These are phyloP conservation scores for Sinella curviseta DNA, from an alignment of 1,140 invertebrate species.

Conservation along the genomic window DNA sequence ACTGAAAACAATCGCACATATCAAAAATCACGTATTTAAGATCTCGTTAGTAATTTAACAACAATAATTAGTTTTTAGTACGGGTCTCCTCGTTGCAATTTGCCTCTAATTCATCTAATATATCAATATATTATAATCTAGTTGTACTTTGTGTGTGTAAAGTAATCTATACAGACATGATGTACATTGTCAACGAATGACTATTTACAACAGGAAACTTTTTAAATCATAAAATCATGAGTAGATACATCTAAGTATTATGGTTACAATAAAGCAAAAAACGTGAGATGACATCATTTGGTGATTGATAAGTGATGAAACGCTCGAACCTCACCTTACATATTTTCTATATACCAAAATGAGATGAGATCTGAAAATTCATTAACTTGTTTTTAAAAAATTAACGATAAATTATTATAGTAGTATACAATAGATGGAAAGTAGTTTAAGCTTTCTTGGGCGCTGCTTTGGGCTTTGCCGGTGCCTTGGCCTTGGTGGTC, in stretches of 20 bases:
- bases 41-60: too few species aligned
- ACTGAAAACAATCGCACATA: too few species aligned
- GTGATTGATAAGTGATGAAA: too few species aligned
- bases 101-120: not conserved
- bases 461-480: not conserved
- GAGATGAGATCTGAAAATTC: too few species aligned
- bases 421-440: not conserved
- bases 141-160: slow-evolving; percentile 3
- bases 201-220: not conserved
- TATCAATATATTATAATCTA: not conserved
- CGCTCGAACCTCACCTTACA: too few species aligned
- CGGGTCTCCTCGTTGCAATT: not conserved
- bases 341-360: too few species aligned
- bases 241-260: too few species aligned
- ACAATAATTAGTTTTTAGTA: too few species aligned
- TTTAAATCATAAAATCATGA: too few species aligned
- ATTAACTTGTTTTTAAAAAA: too few species aligned
- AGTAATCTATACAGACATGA: not conserved
- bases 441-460: slow-evolving; percentile 12
- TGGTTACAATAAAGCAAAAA: not conserved
- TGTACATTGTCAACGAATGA: not conserved
- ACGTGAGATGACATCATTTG: not conserved
- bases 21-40: too few species aligned
- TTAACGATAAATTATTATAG: not conserved
- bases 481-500: not conserved